Evolutionary conservation across 2,797 vertebrate species (phyloP), one percentile per base, ranked within the genome.

Genomic region (Pangasius krempfi): DNA sequence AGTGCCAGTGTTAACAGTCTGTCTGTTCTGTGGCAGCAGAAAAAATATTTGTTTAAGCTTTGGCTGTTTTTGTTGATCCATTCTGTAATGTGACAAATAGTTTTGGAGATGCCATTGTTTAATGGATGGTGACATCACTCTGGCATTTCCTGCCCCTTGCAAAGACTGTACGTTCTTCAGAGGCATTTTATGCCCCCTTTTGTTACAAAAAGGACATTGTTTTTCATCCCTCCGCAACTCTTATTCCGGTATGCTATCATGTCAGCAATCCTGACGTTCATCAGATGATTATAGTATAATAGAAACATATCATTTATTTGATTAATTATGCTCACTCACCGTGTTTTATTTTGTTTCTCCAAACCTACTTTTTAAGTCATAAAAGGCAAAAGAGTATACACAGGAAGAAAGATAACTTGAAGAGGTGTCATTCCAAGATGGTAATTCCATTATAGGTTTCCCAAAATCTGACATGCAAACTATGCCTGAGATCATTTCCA

Each of bases 1-100:
- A 37, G 37, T 52, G n/a, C 20, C 40, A 30, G 37, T 87, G 37
- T 56, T 86, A 79, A 33, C 75, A 76, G 72, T 78, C 73, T 76
- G n/a, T 84, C 75, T 47, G 22, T 87, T 86, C 90, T 89, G 70
- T 52, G 33, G 66, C 22, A 86, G 76, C 76, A 87, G 75, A 94
- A 89, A 89, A 94, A 94, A 94, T 94, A 95, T 95, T 95, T 94
- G 87, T 89, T 91, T 90, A 89, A 87, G 89, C 91, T 86, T 52
- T 81, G 84, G 30, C 84, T 13, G 86, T 89, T 89, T 54, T 86
- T 89, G 44, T 88, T 72, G 58, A 58, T 54, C 58, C 47, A 56
- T 81, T 86, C 76, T 86, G 40, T 79, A 91, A 92, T 90, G 83
- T 87, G 89, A 93, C 88, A 93, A 93, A 95, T 92, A 90, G 76